These are phyloP conservation scores for Scelioninae gen. 2 DNA, from an alignment of 2,888 invertebrate species.

Conservation along the genomic window DNA sequence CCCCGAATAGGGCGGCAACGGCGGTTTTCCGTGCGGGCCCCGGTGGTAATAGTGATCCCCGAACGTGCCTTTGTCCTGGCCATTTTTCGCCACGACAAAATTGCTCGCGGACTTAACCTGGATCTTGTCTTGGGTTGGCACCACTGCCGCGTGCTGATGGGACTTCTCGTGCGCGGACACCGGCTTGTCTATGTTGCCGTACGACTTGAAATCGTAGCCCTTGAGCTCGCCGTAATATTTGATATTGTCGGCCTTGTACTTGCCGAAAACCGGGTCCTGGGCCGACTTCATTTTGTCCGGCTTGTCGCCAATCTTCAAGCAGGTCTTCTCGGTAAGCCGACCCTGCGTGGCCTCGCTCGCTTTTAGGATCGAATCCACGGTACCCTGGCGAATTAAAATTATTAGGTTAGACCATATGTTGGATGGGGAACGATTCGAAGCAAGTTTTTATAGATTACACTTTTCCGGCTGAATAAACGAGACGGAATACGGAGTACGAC, in stretches of 20 bases:
- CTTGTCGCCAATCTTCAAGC: conserved; percentile 68
- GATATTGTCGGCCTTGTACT: conserved; percentile 70
- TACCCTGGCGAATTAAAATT: conserved; percentile 64
- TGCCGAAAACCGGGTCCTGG: conserved; percentile 64
- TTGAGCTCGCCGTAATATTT: conserved; percentile 73
- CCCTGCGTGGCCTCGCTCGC: conserved; percentile 67
- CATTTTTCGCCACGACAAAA: conserved; percentile 64
- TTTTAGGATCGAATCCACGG: conserved; percentile 68
- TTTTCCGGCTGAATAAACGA: no score
- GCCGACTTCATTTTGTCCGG: conserved; percentile 67
- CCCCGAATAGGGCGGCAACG: conserved; percentile 68
- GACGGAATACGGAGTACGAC: no score
- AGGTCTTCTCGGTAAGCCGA: conserved; percentile 67
- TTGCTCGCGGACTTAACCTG: conserved; percentile 62
- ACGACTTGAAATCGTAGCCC: conserved; percentile 71
- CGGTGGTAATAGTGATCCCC: conserved; percentile 70
- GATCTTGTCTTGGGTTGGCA: conserved; percentile 65
- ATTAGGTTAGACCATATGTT: no score
- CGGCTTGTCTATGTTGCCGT: conserved; percentile 71
- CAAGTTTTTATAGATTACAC: no score
- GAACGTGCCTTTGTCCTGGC: conserved; percentile 65
- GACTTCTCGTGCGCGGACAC: conserved; percentile 67
- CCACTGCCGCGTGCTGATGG: conserved; percentile 65
- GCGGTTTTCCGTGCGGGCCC: conserved; percentile 67
- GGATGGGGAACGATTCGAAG: no score